A percentile compares a stretch with the other conserved stretches of the same genome.
Conservation (phyloP, 2,797 vertebrate genomes). For the Lepilemur ruficaudatus region DNA sequence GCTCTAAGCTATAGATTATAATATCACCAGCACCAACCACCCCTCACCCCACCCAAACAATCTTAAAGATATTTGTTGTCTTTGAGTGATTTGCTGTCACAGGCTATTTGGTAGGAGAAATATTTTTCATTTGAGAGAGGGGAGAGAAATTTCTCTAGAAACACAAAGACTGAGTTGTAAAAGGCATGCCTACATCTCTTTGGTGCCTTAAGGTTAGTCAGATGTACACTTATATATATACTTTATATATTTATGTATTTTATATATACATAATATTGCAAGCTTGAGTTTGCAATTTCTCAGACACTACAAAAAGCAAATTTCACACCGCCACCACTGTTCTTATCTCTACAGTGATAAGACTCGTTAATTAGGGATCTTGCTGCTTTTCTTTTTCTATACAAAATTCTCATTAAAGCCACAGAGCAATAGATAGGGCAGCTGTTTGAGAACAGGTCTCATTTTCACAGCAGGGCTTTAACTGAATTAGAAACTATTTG, state of each 20-base stretch:
- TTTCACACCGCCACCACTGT: background rate
- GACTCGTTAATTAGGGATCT: background rate
- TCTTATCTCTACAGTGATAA: background rate
- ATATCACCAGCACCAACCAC: background rate
- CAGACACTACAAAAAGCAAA: slow-evolving; percentile 82
- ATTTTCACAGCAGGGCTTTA: background rate
- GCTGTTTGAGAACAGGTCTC: background rate
- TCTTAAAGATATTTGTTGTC: slow-evolving; percentile 36
- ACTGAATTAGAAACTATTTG: background rate
- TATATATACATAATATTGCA: slow-evolving; percentile 84
- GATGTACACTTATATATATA: slow-evolving; percentile 86
- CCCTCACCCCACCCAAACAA: background rate
- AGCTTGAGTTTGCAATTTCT: slow-evolving; percentile 84
- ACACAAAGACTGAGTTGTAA: slow-evolving; percentile 74
- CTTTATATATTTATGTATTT: slow-evolving; percentile 87
- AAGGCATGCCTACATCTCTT: slow-evolving; percentile 56
- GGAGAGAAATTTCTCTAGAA: slow-evolving; percentile 55
- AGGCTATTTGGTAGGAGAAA: slow-evolving; percentile 55
- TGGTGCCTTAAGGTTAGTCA: slow-evolving; percentile 88
- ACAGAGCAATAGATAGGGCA: background rate
- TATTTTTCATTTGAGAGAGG: slow-evolving; percentile 43
- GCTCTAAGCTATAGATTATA: background rate
- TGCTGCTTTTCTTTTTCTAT: slow-evolving; percentile 23
- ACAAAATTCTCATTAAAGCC: slow-evolving; percentile 7
- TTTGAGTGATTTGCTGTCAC: slow-evolving; percentile 37